Percentiles rank a stretch among this genome's conserved stretches.
Evolutionary conservation across 2,113 vertebrate species (phyloP).

Genomic region (Paratilapia polleni): DNA sequence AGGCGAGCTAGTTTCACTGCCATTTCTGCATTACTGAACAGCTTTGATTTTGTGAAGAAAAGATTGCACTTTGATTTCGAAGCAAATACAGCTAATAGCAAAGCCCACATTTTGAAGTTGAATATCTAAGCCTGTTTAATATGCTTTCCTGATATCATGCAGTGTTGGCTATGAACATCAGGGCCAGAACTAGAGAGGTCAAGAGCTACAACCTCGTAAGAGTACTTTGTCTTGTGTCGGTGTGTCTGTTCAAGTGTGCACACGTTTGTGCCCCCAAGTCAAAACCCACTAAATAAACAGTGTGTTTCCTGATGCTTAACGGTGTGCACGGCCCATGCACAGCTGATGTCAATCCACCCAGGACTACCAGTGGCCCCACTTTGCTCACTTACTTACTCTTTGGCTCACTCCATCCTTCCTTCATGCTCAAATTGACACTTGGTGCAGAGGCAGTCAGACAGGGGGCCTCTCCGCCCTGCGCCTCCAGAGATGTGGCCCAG

Average conservation of each 20-base stretch:
- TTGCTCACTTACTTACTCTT: slow-evolving; percentile 74
- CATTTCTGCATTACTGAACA: slow-evolving; percentile 67
- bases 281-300: slow-evolving; percentile 72
- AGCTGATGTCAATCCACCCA: slow-evolving; percentile 75
- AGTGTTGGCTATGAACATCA: slow-evolving; percentile 12
- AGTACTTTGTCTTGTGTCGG: slow-evolving; percentile 54
- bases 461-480: slow-evolving; percentile 70
- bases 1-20: slow-evolving; percentile 53
- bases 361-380: slow-evolving; percentile 73
- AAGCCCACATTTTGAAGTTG: slow-evolving; percentile 36
- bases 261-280: slow-evolving; percentile 64
- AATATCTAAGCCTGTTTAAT: slow-evolving; percentile 15
- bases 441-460: slow-evolving; percentile 78
- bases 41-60: slow-evolving; percentile 66
- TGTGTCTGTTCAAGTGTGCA: slow-evolving; percentile 59
- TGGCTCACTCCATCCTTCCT: slow-evolving; percentile 78
- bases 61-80: slow-evolving; percentile 67
- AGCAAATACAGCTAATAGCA: slow-evolving; percentile 55
- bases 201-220: slow-evolving; percentile 46
- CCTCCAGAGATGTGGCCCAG: slow-evolving; percentile 82
- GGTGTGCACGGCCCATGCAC: slow-evolving; percentile 76
- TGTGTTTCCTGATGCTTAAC: slow-evolving; percentile 79
- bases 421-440: slow-evolving; percentile 82
- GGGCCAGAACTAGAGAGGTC: slow-evolving; percentile 39
- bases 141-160: slow-evolving; percentile 11